phyloP scores from a whole-genome alignment of 2,888 invertebrate species.

The Eristalinus sepulchralis region DNA sequence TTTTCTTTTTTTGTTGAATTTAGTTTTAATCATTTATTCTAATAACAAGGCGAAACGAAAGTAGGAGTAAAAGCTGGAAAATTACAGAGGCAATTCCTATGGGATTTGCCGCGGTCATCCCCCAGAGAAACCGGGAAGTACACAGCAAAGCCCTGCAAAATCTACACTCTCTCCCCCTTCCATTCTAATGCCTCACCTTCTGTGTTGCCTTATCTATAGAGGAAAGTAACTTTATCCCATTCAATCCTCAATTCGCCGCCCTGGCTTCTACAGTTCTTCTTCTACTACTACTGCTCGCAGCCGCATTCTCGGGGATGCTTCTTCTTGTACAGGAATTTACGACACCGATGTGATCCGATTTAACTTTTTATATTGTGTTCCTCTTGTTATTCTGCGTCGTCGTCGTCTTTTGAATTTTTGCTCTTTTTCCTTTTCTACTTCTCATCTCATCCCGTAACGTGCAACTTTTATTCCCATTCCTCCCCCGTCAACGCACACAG shows the following conservation, averaged over 20 bases:
- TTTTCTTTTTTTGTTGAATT: slow-evolving; percentile 57
- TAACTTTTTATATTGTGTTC: slow-evolving; percentile 70
- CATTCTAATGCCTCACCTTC: slow-evolving; percentile 61
- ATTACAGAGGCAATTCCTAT: slow-evolving; percentile 61
- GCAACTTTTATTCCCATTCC: slow-evolving; percentile 52
- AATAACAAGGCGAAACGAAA: slow-evolving; percentile 37
- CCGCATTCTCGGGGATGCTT: slow-evolving; percentile 51
- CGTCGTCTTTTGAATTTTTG: slow-evolving; percentile 49
- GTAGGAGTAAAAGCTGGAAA: slow-evolving; percentile 57
- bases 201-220: slow-evolving; percentile 52
- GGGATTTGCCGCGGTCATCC: slow-evolving; percentile 63
- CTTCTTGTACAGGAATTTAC: slow-evolving; percentile 65
- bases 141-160: slow-evolving; percentile 24
- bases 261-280: not conserved
- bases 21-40: slow-evolving; percentile 66
- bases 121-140: slow-evolving; percentile 32
- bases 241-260: slow-evolving; percentile 22
- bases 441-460: slow-evolving; percentile 51
- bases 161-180: slow-evolving; percentile 26
- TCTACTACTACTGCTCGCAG: not conserved
- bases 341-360: slow-evolving; percentile 70
- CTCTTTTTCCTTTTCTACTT: not conserved
- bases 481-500: not conserved
- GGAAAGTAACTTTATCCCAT: slow-evolving; percentile 56
- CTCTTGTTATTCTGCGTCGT: slow-evolving; percentile 69